phyloP scores from a whole-genome alignment of 30 jellyfish, hydroid and myxozoan genomes.

The Morbakka virulenta region DNA sequence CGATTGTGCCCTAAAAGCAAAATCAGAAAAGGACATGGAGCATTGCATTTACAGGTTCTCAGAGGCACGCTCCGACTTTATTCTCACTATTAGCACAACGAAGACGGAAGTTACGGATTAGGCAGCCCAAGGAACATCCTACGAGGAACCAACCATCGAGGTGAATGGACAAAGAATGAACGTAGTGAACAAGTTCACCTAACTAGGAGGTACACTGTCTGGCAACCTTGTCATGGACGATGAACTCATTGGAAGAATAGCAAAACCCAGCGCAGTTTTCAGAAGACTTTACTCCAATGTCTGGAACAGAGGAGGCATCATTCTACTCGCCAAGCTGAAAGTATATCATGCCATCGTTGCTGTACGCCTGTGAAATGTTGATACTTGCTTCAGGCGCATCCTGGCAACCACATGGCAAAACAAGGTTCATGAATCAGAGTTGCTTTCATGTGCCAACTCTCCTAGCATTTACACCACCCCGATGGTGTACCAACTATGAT shows the following conservation, averaged over 20 bases:
- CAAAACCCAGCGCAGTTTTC: neutral
- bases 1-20: neutral
- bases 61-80: neutral
- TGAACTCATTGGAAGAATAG: neutral
- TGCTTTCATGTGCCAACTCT: neutral
- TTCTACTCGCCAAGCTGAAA: neutral
- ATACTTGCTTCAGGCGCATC: neutral
- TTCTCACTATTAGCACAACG: neutral
- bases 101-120: neutral
- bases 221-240: neutral
- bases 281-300: neutral
- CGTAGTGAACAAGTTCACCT: neutral
- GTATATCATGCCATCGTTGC: neutral
- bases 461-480: neutral
- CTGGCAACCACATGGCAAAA: neutral
- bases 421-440: neutral
- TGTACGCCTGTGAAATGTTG: neutral
- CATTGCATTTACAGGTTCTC: neutral
- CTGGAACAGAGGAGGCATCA: neutral
- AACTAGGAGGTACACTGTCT: neutral
- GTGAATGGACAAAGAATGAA: neutral
- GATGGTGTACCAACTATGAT: neutral
- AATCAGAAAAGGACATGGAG: neutral
- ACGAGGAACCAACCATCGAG: neutral
- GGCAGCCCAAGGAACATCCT: neutral